A percentile compares a stretch with the other conserved stretches of the same genome.
These are phyloP conservation scores for Diadema setosum DNA, from an alignment of 35 echinoderm and acorn worm species.

Conservation along the genomic window DNA sequence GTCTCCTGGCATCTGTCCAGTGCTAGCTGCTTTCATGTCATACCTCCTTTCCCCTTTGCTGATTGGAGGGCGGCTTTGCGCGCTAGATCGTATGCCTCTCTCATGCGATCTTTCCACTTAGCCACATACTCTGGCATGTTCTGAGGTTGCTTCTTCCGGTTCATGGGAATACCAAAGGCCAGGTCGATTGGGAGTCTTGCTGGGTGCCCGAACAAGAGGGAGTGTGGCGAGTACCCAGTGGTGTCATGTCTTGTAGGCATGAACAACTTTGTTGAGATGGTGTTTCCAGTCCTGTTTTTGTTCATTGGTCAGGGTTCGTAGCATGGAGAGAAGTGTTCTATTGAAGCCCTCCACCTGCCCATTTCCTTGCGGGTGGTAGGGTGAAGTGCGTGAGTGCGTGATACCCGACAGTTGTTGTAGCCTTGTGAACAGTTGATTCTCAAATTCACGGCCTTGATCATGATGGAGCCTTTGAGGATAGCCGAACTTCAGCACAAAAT, in stretches of 20 bases:
- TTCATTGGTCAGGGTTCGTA: slow-evolving; percentile 19
- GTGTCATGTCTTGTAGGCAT: slow-evolving; percentile 62
- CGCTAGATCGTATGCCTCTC: slow-evolving; percentile 43
- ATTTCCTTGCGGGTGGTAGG: slow-evolving; percentile 52
- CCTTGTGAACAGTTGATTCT: slow-evolving; percentile 31
- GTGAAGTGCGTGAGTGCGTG: neutral
- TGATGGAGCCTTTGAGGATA: slow-evolving; percentile 49
- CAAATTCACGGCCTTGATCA: slow-evolving; percentile 49
- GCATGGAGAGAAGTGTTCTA: slow-evolving; percentile 16
- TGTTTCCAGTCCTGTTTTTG: slow-evolving; percentile 66
- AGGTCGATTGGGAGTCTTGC: slow-evolving; percentile 51
- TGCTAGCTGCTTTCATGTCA: neutral
- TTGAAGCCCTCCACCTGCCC: slow-evolving; percentile 48
- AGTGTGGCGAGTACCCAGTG: slow-evolving; percentile 59
- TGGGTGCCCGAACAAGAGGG: slow-evolving; percentile 43
- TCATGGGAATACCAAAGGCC: neutral
- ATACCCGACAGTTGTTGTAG: slow-evolving; percentile 20
- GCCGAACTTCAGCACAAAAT: slow-evolving; percentile 31
- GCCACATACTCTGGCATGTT: slow-evolving; percentile 24
- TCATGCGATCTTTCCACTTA: slow-evolving; percentile 54
- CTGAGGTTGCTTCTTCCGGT: neutral
- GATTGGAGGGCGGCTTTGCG: slow-evolving; percentile 1
- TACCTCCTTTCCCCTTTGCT: slow-evolving; percentile 32
- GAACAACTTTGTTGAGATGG: slow-evolving; percentile 34
- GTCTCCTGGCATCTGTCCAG: neutral